phyloP scores from a whole-genome alignment of 2,888 invertebrate genomes.

The Ischnura elegans region DNA sequence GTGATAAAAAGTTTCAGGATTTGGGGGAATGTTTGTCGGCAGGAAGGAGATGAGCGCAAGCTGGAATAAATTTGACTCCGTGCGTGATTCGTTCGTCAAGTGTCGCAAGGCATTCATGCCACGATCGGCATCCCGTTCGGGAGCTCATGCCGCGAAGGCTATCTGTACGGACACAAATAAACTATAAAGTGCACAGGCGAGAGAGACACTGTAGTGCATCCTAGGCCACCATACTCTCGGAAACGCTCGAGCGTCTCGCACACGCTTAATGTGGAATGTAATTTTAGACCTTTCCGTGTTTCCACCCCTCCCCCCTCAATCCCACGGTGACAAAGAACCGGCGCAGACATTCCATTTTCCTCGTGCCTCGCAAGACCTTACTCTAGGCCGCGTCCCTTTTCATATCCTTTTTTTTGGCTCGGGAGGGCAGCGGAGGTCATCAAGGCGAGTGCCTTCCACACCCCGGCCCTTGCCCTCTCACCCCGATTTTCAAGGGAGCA shows the following conservation, averaged over 20 bases:
- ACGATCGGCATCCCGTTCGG: not conserved
- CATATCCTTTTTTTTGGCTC: not conserved
- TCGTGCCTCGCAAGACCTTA: not conserved
- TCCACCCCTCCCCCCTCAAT: not conserved
- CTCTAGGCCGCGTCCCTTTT: not conserved
- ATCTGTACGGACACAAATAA: not conserved
- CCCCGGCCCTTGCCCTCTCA: conserved; percentile 32
- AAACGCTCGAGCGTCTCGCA: not conserved
- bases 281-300: not conserved
- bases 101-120: not conserved
- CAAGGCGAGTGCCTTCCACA: conserved; percentile 52
- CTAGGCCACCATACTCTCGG: not conserved
- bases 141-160: not conserved
- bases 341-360: conserved; percentile 29
- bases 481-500: conserved; percentile 3
- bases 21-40: no score
- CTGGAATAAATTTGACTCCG: not conserved
- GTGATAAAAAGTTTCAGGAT: no score
- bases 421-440: conserved; percentile 57
- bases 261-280: conserved; percentile 18
- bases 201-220: not conserved
- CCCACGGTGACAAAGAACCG: not conserved
- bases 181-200: not conserved
- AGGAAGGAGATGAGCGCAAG: not conserved
- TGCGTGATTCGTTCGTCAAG: not conserved